Percentiles rank a stretch among this genome's conserved stretches.
These are phyloP conservation scores for Lateolabrax maculatus DNA, from an alignment of 2,797 vertebrate genomes.

Conservation along the genomic window DNA sequence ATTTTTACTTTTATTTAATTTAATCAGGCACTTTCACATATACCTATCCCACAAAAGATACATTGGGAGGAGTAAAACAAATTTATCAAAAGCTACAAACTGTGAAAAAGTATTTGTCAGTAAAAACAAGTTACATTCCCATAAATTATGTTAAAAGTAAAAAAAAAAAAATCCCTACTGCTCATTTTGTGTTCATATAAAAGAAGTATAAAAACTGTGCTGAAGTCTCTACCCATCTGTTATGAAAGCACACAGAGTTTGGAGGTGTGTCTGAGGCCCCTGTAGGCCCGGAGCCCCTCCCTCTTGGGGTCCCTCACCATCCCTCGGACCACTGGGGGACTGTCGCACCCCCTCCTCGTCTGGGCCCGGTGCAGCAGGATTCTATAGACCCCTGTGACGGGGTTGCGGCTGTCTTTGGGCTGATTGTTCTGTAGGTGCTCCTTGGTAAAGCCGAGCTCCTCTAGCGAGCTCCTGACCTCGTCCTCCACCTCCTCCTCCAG, in stretches of 20 bases:
- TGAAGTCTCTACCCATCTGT: neutral
- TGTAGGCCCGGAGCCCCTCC: constrained; percentile 85
- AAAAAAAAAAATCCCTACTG: neutral
- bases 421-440: constrained; percentile 89
- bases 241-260: constrained; percentile 89
- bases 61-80: neutral
- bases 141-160: neutral
- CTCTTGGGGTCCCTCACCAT: constrained; percentile 87
- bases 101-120: neutral
- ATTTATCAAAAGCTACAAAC: constrained; percentile 20
- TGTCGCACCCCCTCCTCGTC: constrained; percentile 87
- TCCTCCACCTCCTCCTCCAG: constrained; percentile 85
- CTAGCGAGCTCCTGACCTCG: constrained; percentile 87
- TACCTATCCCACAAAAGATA: neutral
- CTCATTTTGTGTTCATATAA: constrained; percentile 9
- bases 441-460: constrained; percentile 90
- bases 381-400: constrained; percentile 91
- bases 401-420: constrained; percentile 84
- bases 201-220: constrained; percentile 31
- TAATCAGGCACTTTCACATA: constrained; percentile 58
- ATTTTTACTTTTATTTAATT: constrained; percentile 8
- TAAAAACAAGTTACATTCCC: neutral
- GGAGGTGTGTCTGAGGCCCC: constrained; percentile 90
- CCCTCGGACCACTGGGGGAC: constrained; percentile 85
- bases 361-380: constrained; percentile 92